Evolutionary conservation across 2,888 invertebrate genomes (phyloP), one percentile per base, ranked within the genome.

Genomic region (Habroteleia sp.): DNA sequence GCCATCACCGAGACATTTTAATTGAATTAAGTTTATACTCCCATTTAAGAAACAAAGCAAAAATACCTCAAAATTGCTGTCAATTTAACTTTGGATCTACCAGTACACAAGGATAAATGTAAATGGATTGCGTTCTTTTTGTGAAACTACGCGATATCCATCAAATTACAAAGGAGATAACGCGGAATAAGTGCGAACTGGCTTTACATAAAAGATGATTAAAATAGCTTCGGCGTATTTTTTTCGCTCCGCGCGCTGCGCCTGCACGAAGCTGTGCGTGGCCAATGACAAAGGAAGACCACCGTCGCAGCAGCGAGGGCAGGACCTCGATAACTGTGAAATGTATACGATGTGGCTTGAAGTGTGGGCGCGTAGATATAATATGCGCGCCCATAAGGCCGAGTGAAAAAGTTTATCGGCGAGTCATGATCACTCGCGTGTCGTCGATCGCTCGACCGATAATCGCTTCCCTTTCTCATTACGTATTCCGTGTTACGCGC

Each of bases 221-320:
- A 58, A 54, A 63, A 56, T 42, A 35, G 20, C 48, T 20, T 31
- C 33, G 33, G 27, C 41, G n/a, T n/a, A 23, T 44, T 31, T 29
- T 29, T 23, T 20, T 16, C 20, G 42, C 44, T 66, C 20, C 16
- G 3, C 10, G 3, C 14, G 27, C 13, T 23, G 56, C 16, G 37
- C 37, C 46, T 14, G 46, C 39, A 42, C 66, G 31, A 63, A 56
- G 62, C 46, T 50, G 23, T 50, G 50, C 65, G 58, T 58, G 33
- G 41, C 33, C 35, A 66, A 74, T 62, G 74, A 74, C 74, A 74
- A 74, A 74, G 74, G 69, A 58, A 69, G 74, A 74, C 74, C 74
- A 74, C 74, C 74, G 74, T 69, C 68, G 63, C 68, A 50, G 62
- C 63, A 23, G 48, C 63, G 56, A 62, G 74, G 66, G 62, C 68